Conservation (phyloP, 2,888 invertebrate genomes). For the Agriopis marginaria region DNA sequence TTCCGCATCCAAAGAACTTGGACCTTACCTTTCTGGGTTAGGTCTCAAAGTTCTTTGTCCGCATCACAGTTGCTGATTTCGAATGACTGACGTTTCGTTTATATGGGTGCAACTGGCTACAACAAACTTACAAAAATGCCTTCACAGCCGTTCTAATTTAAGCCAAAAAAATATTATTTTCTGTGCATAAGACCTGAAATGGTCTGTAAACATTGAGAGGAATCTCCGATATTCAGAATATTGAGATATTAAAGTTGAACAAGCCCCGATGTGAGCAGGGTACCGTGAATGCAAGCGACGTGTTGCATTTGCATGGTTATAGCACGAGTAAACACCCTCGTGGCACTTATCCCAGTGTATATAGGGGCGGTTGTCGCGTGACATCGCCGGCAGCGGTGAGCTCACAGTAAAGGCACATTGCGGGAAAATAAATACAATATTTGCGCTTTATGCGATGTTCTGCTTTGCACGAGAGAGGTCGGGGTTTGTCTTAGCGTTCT, state of each 20-base stretch:
- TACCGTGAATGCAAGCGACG: slow-evolving; percentile 15
- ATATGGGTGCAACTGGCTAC: no score
- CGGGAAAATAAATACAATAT: slow-evolving; percentile 16
- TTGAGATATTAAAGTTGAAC: not conserved
- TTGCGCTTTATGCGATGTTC: slow-evolving; percentile 15
- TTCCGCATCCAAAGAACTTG: no score
- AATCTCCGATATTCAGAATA: slow-evolving; percentile 2
- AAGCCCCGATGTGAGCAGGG: slow-evolving; percentile 8
- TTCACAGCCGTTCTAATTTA: not conserved
- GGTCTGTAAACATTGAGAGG: not conserved
- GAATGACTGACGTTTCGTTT: no score
- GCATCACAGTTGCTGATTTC: no score
- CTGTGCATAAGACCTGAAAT: not conserved
- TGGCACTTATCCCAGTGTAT: not conserved
- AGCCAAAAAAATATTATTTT: not conserved
- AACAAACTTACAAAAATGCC: no score
- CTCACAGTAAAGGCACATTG: not conserved
- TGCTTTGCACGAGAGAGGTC: not conserved
- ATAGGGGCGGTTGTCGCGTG: not conserved
- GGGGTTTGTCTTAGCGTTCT: no score
- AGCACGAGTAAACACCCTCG: not conserved
- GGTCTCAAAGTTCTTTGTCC: no score
- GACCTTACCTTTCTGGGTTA: no score
- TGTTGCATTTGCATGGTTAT: slow-evolving; percentile 16
- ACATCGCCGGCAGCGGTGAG: not conserved